A percentile compares a stretch with the other conserved stretches of the same genome.
phyloP scores from a whole-genome alignment of 2,888 invertebrate species.

The Drosophila acutilabella region DNA sequence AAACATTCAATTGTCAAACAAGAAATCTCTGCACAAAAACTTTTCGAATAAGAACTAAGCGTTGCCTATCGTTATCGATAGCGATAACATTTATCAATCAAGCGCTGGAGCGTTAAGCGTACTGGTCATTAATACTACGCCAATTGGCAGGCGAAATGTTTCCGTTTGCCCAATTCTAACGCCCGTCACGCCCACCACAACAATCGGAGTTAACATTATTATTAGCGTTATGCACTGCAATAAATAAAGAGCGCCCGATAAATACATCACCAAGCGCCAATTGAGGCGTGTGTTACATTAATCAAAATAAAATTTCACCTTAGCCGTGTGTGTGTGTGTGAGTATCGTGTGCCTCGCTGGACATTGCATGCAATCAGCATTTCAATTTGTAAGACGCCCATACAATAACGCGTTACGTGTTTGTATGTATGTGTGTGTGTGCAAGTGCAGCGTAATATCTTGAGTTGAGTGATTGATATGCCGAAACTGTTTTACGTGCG shows the following conservation, averaged over 20 bases:
- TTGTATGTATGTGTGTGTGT: conserved; percentile 2
- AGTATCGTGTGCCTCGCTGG: conserved; percentile 6
- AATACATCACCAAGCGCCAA: conserved; percentile 55
- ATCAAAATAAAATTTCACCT: conserved; percentile 58
- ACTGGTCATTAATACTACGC: conserved; percentile 14
- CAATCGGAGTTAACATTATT: conserved; percentile 41
- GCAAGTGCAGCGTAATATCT: conserved; percentile 38
- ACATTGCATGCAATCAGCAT: conserved; percentile 51
- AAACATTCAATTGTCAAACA: no score
- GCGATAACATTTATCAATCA: neutral
- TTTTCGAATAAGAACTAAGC: neutral
- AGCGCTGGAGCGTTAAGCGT: neutral
- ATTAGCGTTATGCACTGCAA: conserved; percentile 46
- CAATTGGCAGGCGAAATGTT: conserved; percentile 14
- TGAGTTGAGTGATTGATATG: conserved; percentile 43
- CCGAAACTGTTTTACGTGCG: conserved; percentile 21
- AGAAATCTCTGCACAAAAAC: neutral
- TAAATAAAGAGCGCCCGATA: conserved; percentile 55
- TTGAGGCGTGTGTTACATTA: conserved; percentile 60
- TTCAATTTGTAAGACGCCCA: conserved; percentile 53
- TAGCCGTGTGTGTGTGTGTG: conserved; percentile 1
- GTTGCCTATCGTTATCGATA: neutral
- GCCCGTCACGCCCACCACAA: conserved; percentile 22
- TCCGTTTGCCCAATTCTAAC: conserved; percentile 28
- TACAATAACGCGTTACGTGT: conserved; percentile 11